These are phyloP conservation scores for Tenthredo notha DNA, from an alignment of 2,888 invertebrate species.

Conservation along the genomic window DNA sequence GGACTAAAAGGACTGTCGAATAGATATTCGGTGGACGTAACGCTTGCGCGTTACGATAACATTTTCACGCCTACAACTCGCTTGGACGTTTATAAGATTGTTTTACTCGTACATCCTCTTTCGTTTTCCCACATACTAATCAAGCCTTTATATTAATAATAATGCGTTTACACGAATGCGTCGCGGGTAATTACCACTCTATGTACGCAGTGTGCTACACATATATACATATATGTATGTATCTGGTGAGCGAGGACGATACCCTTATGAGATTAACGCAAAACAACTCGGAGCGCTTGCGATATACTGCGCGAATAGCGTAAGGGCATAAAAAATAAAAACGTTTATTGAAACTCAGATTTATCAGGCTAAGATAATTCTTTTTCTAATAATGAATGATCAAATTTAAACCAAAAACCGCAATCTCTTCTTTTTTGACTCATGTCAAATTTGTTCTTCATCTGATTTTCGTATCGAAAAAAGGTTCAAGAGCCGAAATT, in stretches of 20 bases:
- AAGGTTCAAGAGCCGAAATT: neutral
- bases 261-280: slow-evolving; percentile 27
- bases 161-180: neutral
- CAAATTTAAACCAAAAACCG: neutral
- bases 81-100: neutral
- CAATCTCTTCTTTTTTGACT: neutral
- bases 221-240: neutral
- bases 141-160: neutral
- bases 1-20: slow-evolving; percentile 34
- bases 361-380: neutral
- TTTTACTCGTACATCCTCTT: neutral
- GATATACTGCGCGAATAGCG: neutral
- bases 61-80: slow-evolving; percentile 19
- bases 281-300: neutral
- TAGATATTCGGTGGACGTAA: slow-evolving; percentile 31
- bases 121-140: neutral
- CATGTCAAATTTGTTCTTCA: neutral
- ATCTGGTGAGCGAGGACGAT: slow-evolving; percentile 31
- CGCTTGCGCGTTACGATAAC: slow-evolving; percentile 40
- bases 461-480: neutral
- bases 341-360: neutral
- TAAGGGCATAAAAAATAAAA: neutral
- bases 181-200: neutral
- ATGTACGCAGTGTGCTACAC: neutral
- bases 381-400: neutral